Evolutionary conservation across 2,113 vertebrate genomes (phyloP), one percentile per base, ranked within the genome.

Genomic region (Heptranchias perlo): DNA sequence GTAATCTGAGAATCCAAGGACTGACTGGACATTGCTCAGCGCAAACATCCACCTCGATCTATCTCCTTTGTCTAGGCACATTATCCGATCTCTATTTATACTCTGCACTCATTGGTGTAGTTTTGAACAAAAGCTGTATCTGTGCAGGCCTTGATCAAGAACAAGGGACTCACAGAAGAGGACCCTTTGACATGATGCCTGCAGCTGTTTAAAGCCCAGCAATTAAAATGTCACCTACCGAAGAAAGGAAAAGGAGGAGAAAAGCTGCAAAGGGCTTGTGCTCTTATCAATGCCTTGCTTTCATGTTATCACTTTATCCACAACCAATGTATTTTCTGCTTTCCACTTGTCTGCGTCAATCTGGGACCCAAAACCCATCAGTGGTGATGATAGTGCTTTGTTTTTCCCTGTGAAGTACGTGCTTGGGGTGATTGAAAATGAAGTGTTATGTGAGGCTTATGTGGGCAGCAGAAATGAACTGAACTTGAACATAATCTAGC

Each of bases 21-120:
- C 98, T 98, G 98, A 98, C 98, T 98, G 98, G 97, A 97, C 96
- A 35, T 96, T 97, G 97, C 97, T 97, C 97, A 97, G 97, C 97
- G 96, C 2, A 96, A 96, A 96, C 65, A 96, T 93, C 62, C 73
- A 96, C 58, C 96, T 97, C 97, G 97, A 96, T 96, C 96, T 44
- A 84, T 96, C 97, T 78, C 96, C 95, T 96, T 96, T 97, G 96
- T 97, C 97, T 97, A 96, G 96, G 96, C 96, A 96, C 96, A 96
- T 96, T 96, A 96, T 96, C 96, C 96, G 96, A 97, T 96, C 96
- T 96, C 96, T 96, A 96, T 96, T 96, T 87, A 76, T 82, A 69
- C 76, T 73, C 49, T 25, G 52, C 73, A 61, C 89, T 96, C 31
- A 69, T 39, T 94, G 58, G 96, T 96, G 96, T 97, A 96, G 54